Evolutionary conservation across 2,113 vertebrate genomes (phyloP).

Genomic region (Pterocles gutturalis): DNA sequence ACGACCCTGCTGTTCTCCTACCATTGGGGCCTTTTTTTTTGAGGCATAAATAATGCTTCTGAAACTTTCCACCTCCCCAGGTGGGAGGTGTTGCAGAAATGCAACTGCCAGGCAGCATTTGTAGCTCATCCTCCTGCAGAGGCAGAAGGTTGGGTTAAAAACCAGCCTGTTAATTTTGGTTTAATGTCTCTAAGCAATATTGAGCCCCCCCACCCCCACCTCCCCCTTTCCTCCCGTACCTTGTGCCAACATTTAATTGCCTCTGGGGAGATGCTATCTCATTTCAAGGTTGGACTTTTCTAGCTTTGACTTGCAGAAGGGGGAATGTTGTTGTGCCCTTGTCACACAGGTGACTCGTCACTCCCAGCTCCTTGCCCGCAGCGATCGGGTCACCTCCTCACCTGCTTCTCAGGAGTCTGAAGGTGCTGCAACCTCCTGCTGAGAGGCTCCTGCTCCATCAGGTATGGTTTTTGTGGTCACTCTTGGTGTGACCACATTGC

Average conservation of each 20-base stretch:
- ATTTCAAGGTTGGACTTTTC: not conserved
- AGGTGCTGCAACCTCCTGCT: rapidly evolving
- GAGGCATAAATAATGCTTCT: not conserved
- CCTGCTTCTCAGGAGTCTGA: not conserved
- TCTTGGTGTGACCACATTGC: rapidly evolving
- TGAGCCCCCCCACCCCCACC: not conserved
- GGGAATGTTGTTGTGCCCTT: not conserved
- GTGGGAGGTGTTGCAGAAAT: conserved; percentile 35
- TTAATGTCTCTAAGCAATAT: not conserved
- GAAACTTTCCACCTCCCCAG: not conserved
- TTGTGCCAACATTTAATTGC: conserved; percentile 25
- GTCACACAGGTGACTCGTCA: not conserved
- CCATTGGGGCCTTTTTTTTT: not conserved
- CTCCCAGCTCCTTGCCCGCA: not conserved
- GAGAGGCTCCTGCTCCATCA: not conserved
- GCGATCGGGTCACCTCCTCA: rapidly evolving
- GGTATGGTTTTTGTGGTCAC: rapidly evolving
- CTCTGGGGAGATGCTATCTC: conserved; percentile 36
- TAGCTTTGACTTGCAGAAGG: not conserved
- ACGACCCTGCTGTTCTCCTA: not conserved
- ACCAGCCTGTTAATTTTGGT: not conserved
- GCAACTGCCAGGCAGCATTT: not conserved
- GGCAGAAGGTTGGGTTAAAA: not conserved
- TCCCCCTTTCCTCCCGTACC: not conserved
- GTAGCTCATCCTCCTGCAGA: not conserved